Evolutionary conservation across 2,113 vertebrate genomes (phyloP).

Genomic region (Elephantulus edwardii): DNA sequence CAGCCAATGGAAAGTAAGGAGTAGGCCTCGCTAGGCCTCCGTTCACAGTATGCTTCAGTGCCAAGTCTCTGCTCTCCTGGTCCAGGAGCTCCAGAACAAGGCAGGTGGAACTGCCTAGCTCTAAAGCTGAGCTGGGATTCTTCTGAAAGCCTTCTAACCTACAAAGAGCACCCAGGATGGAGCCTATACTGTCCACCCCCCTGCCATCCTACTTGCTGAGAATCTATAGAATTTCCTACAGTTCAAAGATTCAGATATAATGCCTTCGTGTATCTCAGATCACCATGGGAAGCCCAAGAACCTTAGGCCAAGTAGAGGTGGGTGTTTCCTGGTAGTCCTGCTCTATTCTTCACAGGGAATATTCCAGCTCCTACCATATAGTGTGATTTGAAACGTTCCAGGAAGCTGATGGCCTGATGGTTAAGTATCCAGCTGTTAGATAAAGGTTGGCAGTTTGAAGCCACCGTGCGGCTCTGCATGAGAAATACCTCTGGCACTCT

Average conservation of each 20-base stretch:
- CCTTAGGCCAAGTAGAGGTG: not conserved
- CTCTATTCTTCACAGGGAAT: not conserved
- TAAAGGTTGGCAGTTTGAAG: not conserved
- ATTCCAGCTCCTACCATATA: not conserved
- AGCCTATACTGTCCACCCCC: too few relatives aligned
- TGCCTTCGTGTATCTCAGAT: not conserved
- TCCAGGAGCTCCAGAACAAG: not conserved
- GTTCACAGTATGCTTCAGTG: not conserved
- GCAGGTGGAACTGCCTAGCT: not conserved
- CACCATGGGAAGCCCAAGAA: not conserved
- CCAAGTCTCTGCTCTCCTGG: not conserved
- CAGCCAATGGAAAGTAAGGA: not conserved
- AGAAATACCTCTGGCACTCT: not conserved
- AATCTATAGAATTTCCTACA: not conserved
- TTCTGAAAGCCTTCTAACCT: not conserved
- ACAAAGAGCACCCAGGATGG: not conserved
- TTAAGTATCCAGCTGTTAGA: not conserved
- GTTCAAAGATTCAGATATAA: not conserved
- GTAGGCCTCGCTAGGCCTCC: not conserved
- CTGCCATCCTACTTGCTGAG: not conserved
- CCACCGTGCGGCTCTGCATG: not conserved
- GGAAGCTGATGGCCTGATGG: not conserved
- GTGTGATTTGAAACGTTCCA: not conserved
- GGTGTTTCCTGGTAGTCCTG: not conserved
- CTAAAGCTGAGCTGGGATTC: not conserved